phyloP scores from a whole-genome alignment of 2,113 vertebrate genomes.

The Aldabrachelys gigantea region DNA sequence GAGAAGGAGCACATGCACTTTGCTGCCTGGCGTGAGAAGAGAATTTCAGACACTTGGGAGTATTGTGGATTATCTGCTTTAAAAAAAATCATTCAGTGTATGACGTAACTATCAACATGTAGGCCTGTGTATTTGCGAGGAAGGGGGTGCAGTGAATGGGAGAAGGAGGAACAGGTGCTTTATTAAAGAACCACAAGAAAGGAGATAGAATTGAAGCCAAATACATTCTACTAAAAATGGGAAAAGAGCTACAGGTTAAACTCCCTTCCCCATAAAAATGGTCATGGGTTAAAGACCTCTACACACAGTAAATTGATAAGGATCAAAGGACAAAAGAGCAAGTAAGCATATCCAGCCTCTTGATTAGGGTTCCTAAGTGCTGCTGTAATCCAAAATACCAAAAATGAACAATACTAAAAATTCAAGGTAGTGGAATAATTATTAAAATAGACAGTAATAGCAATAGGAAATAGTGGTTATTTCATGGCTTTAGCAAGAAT shows the following conservation, averaged over 20 bases:
- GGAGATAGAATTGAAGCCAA: neutral
- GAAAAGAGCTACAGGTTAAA: neutral
- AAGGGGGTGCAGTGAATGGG: neutral
- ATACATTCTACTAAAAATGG: neutral
- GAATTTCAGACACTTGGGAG: neutral
- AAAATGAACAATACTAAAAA: too few relatives aligned
- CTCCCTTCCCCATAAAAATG: neutral
- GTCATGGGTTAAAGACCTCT: rapidly evolving
- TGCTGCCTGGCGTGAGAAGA: neutral
- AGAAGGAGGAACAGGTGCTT: neutral
- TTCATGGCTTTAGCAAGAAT: neutral
- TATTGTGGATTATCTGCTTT: neutral
- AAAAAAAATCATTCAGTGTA: neutral
- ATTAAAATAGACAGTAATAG: neutral
- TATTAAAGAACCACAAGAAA: neutral
- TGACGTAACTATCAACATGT: neutral
- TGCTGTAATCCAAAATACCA: too few relatives aligned
- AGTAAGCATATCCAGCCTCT: neutral
- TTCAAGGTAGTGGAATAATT: neutral
- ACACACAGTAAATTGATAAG: rapidly evolving
- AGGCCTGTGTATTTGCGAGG: neutral
- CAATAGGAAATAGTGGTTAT: neutral
- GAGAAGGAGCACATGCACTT: neutral
- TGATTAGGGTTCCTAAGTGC: too few relatives aligned
- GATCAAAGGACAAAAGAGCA: neutral